Evolutionary conservation across 2,113 vertebrate genomes (phyloP).

Genomic region (Gasterosteus nipponicus): DNA sequence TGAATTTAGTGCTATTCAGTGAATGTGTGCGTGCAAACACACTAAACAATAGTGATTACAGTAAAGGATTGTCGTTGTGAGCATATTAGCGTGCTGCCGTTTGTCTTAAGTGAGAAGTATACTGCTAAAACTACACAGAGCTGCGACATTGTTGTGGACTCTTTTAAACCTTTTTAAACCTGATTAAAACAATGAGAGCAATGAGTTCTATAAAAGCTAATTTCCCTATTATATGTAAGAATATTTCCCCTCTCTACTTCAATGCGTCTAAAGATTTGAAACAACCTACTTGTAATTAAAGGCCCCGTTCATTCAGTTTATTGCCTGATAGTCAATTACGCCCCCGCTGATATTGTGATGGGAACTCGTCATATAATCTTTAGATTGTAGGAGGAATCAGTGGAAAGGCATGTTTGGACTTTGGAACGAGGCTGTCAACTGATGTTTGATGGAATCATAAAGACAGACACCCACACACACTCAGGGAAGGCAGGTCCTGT

Average conservation of each 20-base stretch:
- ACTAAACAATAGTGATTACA: not conserved
- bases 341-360: conserved; percentile 39
- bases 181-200: not conserved
- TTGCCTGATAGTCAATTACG: conserved; percentile 39
- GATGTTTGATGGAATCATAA: conserved; percentile 38
- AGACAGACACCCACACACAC: conserved; percentile 20
- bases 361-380: conserved; percentile 59
- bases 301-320: conserved; percentile 8
- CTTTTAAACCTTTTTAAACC: not conserved
- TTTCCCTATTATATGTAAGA: not conserved
- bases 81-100: not conserved
- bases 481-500: conserved; percentile 21
- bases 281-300: conserved; percentile 31
- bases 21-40: not conserved
- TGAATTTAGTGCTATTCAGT: not conserved
- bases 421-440: conserved; percentile 39
- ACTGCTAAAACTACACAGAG: not conserved
- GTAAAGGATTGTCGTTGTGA: not conserved
- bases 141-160: not conserved
- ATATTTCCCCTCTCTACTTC: not conserved
- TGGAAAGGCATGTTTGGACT: conserved; percentile 37
- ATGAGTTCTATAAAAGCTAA: not conserved
- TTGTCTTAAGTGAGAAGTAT: not conserved
- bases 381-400: conserved; percentile 51
- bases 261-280: conserved; percentile 3